phyloP scores from a whole-genome alignment of 2,888 invertebrate species.

The Acleris literana region DNA sequence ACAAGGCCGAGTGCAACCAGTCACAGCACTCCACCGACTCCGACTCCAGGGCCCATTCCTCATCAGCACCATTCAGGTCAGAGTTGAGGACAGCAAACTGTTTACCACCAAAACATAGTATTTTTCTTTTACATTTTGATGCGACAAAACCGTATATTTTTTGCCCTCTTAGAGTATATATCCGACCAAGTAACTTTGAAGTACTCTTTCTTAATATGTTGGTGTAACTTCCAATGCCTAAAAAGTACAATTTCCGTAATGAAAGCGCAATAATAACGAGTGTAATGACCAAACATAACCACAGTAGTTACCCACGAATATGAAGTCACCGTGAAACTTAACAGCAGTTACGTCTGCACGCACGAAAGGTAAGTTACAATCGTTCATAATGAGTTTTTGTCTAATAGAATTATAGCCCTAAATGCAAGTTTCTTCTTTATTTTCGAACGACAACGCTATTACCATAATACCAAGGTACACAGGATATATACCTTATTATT shows the following conservation, averaged over 20 bases:
- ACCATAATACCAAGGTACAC: too few species aligned
- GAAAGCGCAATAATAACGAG: conserved; percentile 2
- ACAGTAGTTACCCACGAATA: conserved; percentile 74
- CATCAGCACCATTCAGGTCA: conserved; percentile 19
- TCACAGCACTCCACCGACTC: conserved; percentile 75
- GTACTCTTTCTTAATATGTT: conserved; percentile 57
- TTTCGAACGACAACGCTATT: too few species aligned
- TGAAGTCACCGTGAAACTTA: conserved; percentile 62
- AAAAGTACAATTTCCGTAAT: conserved; percentile 43
- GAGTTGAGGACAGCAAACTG: conserved; percentile 65
- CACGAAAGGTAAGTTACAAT: conserved; percentile 47
- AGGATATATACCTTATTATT: too few species aligned
- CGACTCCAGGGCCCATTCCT: conserved; percentile 44
- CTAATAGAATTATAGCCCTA: too few species aligned
- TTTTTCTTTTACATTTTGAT: conserved; percentile 49
- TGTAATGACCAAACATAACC: conserved; percentile 38
- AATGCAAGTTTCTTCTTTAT: too few species aligned
- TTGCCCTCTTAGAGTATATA: conserved; percentile 68
- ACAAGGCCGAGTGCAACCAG: conserved; percentile 86
- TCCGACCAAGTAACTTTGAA: conserved; percentile 47
- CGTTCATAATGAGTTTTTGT: conserved; percentile 11
- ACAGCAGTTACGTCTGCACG: conserved; percentile 81
- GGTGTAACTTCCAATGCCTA: conserved; percentile 82
- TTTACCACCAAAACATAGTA: conserved; percentile 84
- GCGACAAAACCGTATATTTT: conserved; percentile 84